Conservation (phyloP, 2,888 invertebrate genomes). For the Orgyia antiqua region DNA sequence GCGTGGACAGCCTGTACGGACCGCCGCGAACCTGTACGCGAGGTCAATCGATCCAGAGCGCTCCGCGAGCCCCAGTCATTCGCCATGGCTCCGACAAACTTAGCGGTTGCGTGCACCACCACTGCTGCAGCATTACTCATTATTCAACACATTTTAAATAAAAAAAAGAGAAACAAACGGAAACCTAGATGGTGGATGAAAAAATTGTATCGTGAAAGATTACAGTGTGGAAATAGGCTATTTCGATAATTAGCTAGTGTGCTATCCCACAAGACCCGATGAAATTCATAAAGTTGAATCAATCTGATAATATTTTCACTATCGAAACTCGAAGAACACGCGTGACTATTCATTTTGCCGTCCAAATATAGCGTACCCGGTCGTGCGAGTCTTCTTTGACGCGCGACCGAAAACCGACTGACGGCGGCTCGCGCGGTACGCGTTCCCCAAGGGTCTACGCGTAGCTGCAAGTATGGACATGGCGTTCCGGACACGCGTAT, state of each 20-base stretch:
- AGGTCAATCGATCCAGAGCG: conserved; percentile 19
- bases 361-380: conserved; percentile 21
- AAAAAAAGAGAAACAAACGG: conserved; percentile 19
- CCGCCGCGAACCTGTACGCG: conserved; percentile 22
- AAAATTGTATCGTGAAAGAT: conserved; percentile 17
- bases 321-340: conserved; percentile 15
- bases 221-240: conserved; percentile 19
- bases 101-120: conserved; percentile 24
- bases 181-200: conserved; percentile 24
- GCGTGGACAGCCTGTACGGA: conserved; percentile 23
- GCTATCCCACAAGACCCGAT: conserved; percentile 20
- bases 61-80: conserved; percentile 24
- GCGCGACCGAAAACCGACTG: conserved; percentile 25
- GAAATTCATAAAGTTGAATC: no score
- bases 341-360: conserved; percentile 19
- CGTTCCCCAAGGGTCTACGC: conserved; percentile 17
- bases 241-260: no score
- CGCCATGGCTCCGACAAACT: conserved; percentile 25
- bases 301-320: conserved; percentile 22
- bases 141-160: conserved; percentile 22
- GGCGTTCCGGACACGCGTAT: conserved; percentile 21
- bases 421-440: conserved; percentile 18
- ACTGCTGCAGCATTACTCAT: conserved; percentile 18
- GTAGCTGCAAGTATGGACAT: conserved; percentile 13
- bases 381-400: conserved; percentile 20